phyloP scores from a whole-genome alignment of 2,888 invertebrate species.

The Archaeoteleia sp. region DNA sequence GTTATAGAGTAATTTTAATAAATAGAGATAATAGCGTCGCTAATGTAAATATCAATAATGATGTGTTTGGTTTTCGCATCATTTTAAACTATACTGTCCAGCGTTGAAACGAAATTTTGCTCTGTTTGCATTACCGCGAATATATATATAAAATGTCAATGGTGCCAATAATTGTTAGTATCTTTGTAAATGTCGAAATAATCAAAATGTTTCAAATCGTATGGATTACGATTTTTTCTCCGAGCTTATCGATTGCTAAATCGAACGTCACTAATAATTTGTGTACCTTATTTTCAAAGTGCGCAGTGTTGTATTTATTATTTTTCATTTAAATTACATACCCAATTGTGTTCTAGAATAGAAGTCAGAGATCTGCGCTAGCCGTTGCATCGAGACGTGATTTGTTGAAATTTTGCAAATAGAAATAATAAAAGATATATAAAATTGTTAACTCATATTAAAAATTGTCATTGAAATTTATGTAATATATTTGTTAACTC shows the following conservation, averaged over 20 bases:
- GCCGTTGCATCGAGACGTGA: constrained; percentile 7
- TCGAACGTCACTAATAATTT: constrained; percentile 15
- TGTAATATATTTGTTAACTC: not conserved
- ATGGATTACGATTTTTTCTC: constrained; percentile 6
- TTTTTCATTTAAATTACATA: constrained; percentile 21
- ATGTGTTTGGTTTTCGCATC: too few species aligned
- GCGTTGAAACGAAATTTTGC: constrained; percentile 1
- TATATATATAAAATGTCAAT: constrained; percentile 8
- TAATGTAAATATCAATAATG: too few species aligned
- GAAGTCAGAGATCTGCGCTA: constrained; percentile 30
- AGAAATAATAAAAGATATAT: too few species aligned
- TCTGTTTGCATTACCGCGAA: not conserved
- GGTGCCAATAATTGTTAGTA: constrained; percentile 18
- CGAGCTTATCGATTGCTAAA: constrained; percentile 13
- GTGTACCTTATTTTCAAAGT: constrained; percentile 7
- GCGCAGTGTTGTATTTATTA: constrained; percentile 27
- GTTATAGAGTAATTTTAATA: too few species aligned
- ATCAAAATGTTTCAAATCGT: constrained; percentile 2
- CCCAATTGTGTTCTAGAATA: constrained; percentile 46
- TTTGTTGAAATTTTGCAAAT: not conserved
- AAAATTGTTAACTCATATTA: not conserved
- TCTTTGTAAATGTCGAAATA: constrained; percentile 1
- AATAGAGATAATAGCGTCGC: too few species aligned
- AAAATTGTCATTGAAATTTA: not conserved
- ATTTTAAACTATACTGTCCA: too few species aligned